Conservation (phyloP, 2,888 invertebrate genomes). For the Nymphalis urticae region DNA sequence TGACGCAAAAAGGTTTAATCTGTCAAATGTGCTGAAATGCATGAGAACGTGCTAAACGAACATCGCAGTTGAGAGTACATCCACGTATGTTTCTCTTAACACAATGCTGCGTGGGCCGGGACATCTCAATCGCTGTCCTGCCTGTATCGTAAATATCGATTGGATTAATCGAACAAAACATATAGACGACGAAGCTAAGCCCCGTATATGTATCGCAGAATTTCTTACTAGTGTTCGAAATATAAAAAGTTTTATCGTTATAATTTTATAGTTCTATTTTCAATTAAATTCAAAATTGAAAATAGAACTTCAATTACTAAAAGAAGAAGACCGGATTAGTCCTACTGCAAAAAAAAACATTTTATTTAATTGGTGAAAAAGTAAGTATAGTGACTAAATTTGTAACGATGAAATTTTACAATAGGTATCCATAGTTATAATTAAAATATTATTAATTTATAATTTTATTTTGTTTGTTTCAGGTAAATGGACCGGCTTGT, state of each 20-base stretch:
- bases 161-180: neutral
- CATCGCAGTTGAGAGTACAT: neutral
- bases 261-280: neutral
- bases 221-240: neutral
- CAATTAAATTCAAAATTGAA: too few species aligned
- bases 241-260: neutral
- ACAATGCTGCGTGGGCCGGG: slow-evolving; percentile 56
- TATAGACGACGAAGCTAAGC: neutral
- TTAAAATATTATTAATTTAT: too few species aligned
- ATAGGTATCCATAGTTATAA: too few species aligned
- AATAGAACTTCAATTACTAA: too few species aligned
- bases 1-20: too few species aligned
- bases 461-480: neutral
- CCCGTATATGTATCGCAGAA: neutral
- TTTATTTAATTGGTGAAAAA: too few species aligned
- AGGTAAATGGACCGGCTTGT: neutral
- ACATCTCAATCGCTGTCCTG: slow-evolving; percentile 70
- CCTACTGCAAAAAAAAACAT: too few species aligned
- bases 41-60: neutral
- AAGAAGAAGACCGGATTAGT: too few species aligned
- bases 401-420: too few species aligned
- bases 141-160: slow-evolving; percentile 20
- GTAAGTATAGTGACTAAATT: too few species aligned
- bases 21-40: too few species aligned
- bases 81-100: slow-evolving; percentile 35